Evolutionary conservation across 2,113 vertebrate species (phyloP).

Genomic region (Daphoenositta chrysoptera): DNA sequence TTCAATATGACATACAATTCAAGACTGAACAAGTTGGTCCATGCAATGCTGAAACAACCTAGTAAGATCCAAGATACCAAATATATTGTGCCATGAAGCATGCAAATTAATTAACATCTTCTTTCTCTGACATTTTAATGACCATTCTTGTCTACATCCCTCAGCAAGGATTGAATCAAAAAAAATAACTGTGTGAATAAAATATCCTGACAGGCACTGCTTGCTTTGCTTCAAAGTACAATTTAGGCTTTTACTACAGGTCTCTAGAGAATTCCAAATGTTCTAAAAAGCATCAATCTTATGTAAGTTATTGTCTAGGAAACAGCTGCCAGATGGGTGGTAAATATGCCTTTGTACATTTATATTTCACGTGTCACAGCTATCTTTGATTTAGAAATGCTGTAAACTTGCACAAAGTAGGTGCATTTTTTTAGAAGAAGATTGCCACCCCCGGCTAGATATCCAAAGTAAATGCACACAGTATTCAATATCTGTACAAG

Average conservation of each 20-base stretch:
- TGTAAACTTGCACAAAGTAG: not conserved
- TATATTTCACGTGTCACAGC: not conserved
- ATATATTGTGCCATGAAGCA: not conserved
- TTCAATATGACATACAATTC: not conserved
- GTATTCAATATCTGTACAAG: not conserved
- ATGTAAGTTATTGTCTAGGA: not conserved
- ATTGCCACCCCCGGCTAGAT: not conserved
- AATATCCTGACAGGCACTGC: not conserved
- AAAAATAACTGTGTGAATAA: not conserved
- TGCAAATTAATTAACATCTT: not conserved
- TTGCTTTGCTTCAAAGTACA: not conserved
- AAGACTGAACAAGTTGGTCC: not conserved
- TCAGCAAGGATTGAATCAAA: not conserved
- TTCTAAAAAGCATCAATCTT: not conserved
- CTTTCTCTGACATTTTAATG: not conserved
- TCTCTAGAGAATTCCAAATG: not conserved
- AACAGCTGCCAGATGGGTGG: not conserved
- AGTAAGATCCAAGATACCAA: not conserved
- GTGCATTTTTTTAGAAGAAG: not conserved
- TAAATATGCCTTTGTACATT: not conserved
- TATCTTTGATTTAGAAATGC: not conserved
- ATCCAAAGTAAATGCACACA: not conserved
- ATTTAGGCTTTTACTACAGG: not conserved
- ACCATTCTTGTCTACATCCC: not conserved
- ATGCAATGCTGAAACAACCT: not conserved